Conservation (phyloP, 2,888 invertebrate genomes). For the Ichneumoninae sp. region DNA sequence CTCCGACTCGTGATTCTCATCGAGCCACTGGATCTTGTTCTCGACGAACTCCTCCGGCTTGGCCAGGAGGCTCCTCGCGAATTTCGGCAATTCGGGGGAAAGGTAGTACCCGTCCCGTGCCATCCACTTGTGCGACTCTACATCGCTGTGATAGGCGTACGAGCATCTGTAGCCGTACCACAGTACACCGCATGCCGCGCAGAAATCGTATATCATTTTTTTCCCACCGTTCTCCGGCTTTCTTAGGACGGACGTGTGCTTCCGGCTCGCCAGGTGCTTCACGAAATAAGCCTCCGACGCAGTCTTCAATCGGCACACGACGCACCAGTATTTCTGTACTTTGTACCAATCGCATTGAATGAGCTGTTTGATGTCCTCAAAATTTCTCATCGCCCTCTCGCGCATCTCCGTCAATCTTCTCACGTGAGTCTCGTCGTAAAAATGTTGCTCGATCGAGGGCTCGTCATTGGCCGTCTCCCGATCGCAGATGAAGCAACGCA, state of each 20-base stretch:
- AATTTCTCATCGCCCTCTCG: constrained; percentile 1
- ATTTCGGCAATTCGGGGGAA: constrained; percentile 24
- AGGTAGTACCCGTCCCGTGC: constrained; percentile 19
- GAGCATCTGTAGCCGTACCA: constrained; percentile 64
- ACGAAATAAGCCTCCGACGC: constrained; percentile 36
- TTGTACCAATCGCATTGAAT: constrained; percentile 63
- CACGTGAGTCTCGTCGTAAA: constrained; percentile 22
- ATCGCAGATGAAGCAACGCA: constrained; percentile 71
- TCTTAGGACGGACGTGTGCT: constrained; percentile 2
- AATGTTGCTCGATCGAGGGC: constrained; percentile 40
- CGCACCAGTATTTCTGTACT: constrained; percentile 62
- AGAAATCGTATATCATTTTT: constrained; percentile 60
- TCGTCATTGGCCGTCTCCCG: constrained; percentile 62
- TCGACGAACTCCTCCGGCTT: constrained; percentile 63
- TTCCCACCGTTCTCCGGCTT: not conserved
- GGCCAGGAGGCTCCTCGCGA: constrained; percentile 27
- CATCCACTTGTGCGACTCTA: constrained; percentile 56
- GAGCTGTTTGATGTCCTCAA: not conserved
- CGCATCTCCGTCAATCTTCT: not conserved
- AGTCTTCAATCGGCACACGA: constrained; percentile 5
- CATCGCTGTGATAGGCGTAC: constrained; percentile 51
- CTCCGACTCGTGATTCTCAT: constrained; percentile 55
- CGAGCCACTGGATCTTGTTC: constrained; percentile 63
- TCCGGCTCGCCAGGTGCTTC: constrained; percentile 30
- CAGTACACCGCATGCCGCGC: constrained; percentile 59